Base-by-base conservation (phyloP, 2,797 vertebrate species). In the Botia almorhae region DNA sequence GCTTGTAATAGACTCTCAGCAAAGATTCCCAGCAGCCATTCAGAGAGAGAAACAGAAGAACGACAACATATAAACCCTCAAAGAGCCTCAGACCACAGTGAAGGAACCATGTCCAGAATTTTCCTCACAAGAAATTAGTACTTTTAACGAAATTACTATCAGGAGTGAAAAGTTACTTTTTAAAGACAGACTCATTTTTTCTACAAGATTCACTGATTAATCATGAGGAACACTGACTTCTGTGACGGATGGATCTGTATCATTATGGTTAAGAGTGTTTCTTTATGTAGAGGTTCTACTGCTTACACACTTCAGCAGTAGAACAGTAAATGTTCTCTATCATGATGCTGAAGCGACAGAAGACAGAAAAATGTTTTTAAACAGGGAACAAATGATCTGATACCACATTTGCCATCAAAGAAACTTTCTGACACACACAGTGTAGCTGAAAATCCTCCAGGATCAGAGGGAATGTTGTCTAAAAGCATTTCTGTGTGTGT, bases 1-100 rank as follows among this genome's bases (percentile, higher is more conserved):
- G 46, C 21, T 64, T n/a, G 46, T 75, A 65, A 75, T 75, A 64
- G 73, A 65, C 26, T 65, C 7, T 51, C 56, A 26, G 56, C 56
- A 12, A 10, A 13, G 11, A 48, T 63, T 36, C 46, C 73, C 6
- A 2, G 46, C 29, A 64, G 14, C 55, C 71, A 0, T 26, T 60
- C 19, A 60, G 19, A n/a, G 13, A 7, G 55, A 73, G 73, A 50
- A 12, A 36, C 4, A 2, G 4, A 6, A n/a, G 53, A 55, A 55
- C 17, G 53, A 55, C 17, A 55, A 7, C 29, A 29, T n/a, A n/a
- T n/a, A n/a, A 29, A 29, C 29, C 29, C 29, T 29, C 29, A 29
- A 1, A 29, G 29, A 29, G 29, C 0, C 50, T 55, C 17, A n/a
- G 53, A 55, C 2, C 29, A 29, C 29, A 29, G 4, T 29, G 29